These are phyloP conservation scores for Ethmia dodecea DNA, from an alignment of 2,888 invertebrate genomes.

Conservation along the genomic window DNA sequence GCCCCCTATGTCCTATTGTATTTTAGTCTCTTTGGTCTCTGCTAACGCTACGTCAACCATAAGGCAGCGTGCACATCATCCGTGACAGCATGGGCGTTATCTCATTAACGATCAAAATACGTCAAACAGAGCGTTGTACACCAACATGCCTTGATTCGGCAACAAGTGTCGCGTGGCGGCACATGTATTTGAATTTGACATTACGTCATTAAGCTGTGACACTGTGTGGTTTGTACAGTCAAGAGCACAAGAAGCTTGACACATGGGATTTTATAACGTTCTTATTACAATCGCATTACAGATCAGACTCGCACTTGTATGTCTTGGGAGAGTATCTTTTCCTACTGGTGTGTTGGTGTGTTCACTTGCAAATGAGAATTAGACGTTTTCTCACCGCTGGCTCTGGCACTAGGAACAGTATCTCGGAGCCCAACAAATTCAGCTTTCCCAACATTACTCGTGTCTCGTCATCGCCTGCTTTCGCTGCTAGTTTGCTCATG, in stretches of 20 bases:
- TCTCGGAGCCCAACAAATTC: constrained; percentile 9
- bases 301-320: no score
- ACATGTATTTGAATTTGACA: not conserved
- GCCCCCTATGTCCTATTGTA: no score
- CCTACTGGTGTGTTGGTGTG: not conserved
- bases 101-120: constrained; percentile 46
- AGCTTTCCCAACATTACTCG: constrained; percentile 28
- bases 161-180: constrained; percentile 1
- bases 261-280: no score
- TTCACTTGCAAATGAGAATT: not conserved
- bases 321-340: no score
- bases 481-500: constrained; percentile 24
- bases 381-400: no score
- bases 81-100: constrained; percentile 50
- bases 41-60: constrained; percentile 19
- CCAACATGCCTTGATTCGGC: not conserved
- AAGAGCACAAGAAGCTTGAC: no score
- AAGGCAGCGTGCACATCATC: constrained; percentile 37
- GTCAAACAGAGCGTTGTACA: constrained; percentile 28
- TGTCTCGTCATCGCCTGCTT: constrained; percentile 21
- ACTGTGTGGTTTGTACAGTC: no score
- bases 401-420: no score
- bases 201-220: not conserved
- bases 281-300: no score
- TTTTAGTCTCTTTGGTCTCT: not conserved